Conservation (phyloP, 2,888 invertebrate genomes). For the Ennomos erosarius region DNA sequence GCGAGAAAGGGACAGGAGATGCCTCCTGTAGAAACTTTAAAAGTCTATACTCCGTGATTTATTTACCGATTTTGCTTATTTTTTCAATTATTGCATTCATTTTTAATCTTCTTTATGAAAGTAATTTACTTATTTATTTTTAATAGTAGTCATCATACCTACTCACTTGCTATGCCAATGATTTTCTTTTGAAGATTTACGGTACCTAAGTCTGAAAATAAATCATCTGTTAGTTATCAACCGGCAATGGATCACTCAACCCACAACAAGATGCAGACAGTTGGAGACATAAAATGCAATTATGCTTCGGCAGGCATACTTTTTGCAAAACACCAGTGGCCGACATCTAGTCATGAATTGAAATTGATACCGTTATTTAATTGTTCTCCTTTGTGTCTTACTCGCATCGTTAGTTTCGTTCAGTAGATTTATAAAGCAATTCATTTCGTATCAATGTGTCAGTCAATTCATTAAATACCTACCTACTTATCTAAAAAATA, state of each 20-base stretch:
- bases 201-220: background rate
- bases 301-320: conserved; percentile 14
- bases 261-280: conserved; percentile 7
- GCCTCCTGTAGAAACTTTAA: no score
- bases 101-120: no score
- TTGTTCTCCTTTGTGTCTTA: conserved; percentile 34
- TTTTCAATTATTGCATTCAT: no score
- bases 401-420: conserved; percentile 27
- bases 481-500: no score
- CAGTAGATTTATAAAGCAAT: conserved; percentile 4
- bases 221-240: background rate
- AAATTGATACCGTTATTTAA: conserved; percentile 35
- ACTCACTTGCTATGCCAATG: background rate
- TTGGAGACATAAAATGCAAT: conserved; percentile 15
- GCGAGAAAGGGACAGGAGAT: no score
- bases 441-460: background rate
- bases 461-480: no score
- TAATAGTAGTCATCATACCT: no score
- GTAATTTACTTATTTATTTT: no score
- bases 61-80: no score
- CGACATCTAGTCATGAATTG: conserved; percentile 28
- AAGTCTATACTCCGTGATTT: no score
- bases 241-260: conserved; percentile 1
- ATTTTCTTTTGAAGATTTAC: no score
- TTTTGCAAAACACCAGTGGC: conserved; percentile 38